phyloP scores from a whole-genome alignment of 2,113 vertebrate genomes.

The Dasypus novemcinctus region DNA sequence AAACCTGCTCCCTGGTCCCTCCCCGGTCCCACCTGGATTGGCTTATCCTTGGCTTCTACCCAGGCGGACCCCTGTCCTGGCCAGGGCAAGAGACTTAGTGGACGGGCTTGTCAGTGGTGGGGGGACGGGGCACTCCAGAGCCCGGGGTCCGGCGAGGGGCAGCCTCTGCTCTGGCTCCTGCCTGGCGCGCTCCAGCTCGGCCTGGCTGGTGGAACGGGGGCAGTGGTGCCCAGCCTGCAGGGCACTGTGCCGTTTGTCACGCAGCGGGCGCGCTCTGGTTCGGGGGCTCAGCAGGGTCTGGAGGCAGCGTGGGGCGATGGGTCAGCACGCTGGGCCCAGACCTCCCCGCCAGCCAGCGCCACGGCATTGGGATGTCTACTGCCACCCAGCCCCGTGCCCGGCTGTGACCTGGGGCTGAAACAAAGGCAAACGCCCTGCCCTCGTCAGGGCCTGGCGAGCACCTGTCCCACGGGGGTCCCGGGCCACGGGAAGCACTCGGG shows the following conservation, averaged over 20 bases:
- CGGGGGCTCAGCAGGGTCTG: accelerated
- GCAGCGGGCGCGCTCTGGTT: background rate
- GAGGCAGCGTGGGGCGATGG: accelerated
- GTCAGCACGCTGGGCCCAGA: accelerated
- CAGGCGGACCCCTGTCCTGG: background rate
- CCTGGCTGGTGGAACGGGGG: accelerated
- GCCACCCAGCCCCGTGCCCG: background rate
- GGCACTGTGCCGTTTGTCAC: background rate
- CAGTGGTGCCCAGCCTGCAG: background rate
- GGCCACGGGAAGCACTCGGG: accelerated
- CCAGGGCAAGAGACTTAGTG: accelerated
- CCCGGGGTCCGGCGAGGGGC: background rate
- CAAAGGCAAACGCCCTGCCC: accelerated
- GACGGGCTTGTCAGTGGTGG: accelerated
- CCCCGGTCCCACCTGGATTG: accelerated
- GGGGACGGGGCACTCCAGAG: background rate
- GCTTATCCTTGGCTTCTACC: background rate
- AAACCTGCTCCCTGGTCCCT: background rate
- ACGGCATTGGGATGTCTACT: too few relatives aligned
- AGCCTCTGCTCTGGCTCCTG: background rate
- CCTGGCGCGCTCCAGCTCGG: background rate
- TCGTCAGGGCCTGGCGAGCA: background rate
- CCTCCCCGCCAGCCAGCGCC: too few relatives aligned
- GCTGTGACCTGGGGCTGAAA: background rate
- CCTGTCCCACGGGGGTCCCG: too few relatives aligned